These are phyloP conservation scores for Cyclina sinensis DNA, from an alignment of 1,140 invertebrate genomes.

Conservation along the genomic window DNA sequence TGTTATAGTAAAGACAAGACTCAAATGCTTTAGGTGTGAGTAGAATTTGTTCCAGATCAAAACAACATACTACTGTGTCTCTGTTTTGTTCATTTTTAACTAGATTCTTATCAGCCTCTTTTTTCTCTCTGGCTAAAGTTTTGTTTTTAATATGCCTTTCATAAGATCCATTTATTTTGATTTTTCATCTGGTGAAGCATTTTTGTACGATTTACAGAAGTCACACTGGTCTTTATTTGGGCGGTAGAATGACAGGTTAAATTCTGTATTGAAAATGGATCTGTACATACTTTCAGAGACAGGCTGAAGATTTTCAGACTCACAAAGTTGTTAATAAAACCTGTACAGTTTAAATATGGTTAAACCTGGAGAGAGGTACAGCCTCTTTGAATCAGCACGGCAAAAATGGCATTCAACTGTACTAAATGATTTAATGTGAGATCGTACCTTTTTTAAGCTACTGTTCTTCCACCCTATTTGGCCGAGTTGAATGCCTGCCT, in stretches of 20 bases:
- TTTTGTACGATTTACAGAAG: neutral
- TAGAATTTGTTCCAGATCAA: slow-evolving; percentile 8
- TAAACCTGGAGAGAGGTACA: neutral
- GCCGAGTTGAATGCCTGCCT: neutral
- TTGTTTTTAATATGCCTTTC: slow-evolving; percentile 24
- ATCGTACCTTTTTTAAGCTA: neutral
- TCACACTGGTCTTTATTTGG: slow-evolving; percentile 46
- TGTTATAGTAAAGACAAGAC: slow-evolving; percentile 1
- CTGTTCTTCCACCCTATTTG: neutral
- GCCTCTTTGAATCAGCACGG: slow-evolving; percentile 7
- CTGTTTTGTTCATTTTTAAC: no score
- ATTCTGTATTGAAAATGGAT: neutral
- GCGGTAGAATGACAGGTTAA: neutral
- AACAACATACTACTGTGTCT: neutral
- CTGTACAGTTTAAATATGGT: slow-evolving; percentile 33
- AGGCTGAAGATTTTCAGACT: no score
- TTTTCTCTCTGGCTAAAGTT: neutral
- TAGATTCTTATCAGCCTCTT: slow-evolving; percentile 36
- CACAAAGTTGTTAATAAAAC: neutral
- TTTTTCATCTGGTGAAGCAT: neutral
- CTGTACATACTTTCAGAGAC: slow-evolving; percentile 26
- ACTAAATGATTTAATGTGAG: slow-evolving; percentile 38
- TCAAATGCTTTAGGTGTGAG: neutral
- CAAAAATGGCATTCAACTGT: slow-evolving; percentile 39
- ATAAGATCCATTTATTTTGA: neutral